These are phyloP conservation scores for Muntiacus muntjak DNA, from an alignment of 2,113 vertebrate species.

Conservation along the genomic window DNA sequence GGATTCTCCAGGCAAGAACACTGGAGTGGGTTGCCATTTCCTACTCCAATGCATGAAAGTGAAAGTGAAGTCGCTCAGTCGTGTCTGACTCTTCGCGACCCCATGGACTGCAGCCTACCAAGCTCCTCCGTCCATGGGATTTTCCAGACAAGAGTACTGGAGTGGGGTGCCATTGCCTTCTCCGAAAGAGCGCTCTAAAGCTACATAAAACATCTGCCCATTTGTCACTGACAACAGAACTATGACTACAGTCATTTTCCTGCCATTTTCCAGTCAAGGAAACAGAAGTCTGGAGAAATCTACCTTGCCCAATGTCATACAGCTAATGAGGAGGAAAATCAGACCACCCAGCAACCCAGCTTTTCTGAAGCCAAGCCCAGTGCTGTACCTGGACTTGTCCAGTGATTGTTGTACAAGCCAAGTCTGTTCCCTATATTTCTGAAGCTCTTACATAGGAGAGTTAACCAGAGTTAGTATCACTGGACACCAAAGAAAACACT, in stretches of 20 bases:
- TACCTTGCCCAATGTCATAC: not conserved
- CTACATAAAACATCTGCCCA: not conserved
- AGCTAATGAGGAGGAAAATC: constrained; percentile 36
- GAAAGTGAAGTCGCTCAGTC: too few relatives aligned
- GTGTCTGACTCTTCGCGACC: too few relatives aligned
- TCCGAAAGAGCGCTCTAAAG: not conserved
- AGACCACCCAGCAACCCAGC: constrained; percentile 8
- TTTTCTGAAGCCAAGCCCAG: not conserved
- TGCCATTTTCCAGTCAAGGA: constrained; percentile 42
- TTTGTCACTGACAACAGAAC: not conserved
- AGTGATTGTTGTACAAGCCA: not conserved
- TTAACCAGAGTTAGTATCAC: not conserved
- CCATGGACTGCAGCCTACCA: too few relatives aligned
- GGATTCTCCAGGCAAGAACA: too few relatives aligned
- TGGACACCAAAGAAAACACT: not conserved
- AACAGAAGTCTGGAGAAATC: not conserved
- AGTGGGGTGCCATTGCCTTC: too few relatives aligned
- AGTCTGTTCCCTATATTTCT: not conserved
- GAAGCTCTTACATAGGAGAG: not conserved
- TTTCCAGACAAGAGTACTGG: too few relatives aligned
- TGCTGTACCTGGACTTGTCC: not conserved
- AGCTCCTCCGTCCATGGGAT: too few relatives aligned
- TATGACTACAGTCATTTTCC: not conserved
- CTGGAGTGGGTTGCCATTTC: too few relatives aligned
- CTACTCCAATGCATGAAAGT: too few relatives aligned